Conservation (phyloP, 1,140 invertebrate species). For the Bombus affinis region DNA sequence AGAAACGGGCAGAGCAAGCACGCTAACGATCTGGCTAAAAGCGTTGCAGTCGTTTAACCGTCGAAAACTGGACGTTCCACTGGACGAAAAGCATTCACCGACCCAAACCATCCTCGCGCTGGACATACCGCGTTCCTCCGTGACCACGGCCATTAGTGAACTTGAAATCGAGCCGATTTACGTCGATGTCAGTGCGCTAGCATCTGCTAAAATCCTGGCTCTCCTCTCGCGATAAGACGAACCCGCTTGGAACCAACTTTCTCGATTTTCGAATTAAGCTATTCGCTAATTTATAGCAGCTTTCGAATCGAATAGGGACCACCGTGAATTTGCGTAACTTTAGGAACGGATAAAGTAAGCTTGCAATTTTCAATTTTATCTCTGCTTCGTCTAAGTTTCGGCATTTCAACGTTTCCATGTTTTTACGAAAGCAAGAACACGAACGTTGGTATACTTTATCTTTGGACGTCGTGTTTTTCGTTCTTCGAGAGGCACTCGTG, state of each 20-base stretch:
- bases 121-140: too few relatives aligned
- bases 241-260: not conserved
- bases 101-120: too few relatives aligned
- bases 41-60: slow-evolving; percentile 42
- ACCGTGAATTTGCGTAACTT: not conserved
- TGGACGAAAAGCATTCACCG: not conserved
- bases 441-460: too few relatives aligned
- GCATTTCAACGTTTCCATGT: too few relatives aligned
- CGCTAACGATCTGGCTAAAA: slow-evolving; percentile 55
- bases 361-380: not conserved
- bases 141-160: slow-evolving; percentile 52
- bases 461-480: too few relatives aligned
- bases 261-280: not conserved
- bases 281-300: not conserved
- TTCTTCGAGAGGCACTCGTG: too few relatives aligned
- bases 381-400: not conserved
- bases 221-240: not conserved
- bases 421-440: too few relatives aligned
- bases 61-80: slow-evolving; percentile 46
- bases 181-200: not conserved
- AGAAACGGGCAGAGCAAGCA: slow-evolving; percentile 28
- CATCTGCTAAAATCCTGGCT: not conserved
- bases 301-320: too few relatives aligned
- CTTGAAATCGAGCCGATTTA: slow-evolving; percentile 57
- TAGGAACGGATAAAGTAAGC: not conserved